Evolutionary conservation across 2,888 invertebrate genomes (phyloP), one percentile per base, ranked within the genome.

Genomic region (Drosophila leonis): DNA sequence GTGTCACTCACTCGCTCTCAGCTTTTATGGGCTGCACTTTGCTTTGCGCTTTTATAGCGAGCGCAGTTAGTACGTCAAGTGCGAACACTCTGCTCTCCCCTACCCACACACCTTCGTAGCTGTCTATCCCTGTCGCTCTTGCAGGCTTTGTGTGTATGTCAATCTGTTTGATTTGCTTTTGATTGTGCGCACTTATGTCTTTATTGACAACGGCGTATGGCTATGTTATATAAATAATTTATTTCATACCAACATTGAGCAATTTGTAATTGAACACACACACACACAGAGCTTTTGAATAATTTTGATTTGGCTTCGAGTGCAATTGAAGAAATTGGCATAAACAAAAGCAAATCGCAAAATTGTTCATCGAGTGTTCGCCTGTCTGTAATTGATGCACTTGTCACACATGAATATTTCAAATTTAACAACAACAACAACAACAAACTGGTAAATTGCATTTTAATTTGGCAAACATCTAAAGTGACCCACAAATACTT

Each of bases 171-270:
- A 81, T 72, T 82, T 76, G 87, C 70, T 67, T 84, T 88, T 85
- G 80, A 88, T 85, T 76, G 84, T 76, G 85, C 80, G 66, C 88
- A 78, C 86, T 84, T 85, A 73, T 84, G 81, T 83, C 86, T 84
- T 85, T 83, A 84, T 88, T 83, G 84, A 86, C 84, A 85, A 60
- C 69, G 72, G 56, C 86, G 78, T 61, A 55, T 44, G 35, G 52
- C 41, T 37, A 65, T 65, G 72, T 82, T 75, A 74, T 68, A 83
- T 88, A 83, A 88, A 84, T 84, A 76, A 84, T 85, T 84, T 84
- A 84, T 83, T 72, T 31, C 70, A 72, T 51, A 68, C 79, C 72
- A 65, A 62, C 85, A 75, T 80, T 72, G 72, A 71, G 73, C 88
- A 82, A 85, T 82, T 75, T 75, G 85, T 78, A 84, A 83, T 88